A percentile compares a stretch with the other conserved stretches of the same genome.
phyloP scores from a whole-genome alignment of 2,113 vertebrate species.

The Oryzias woworae region DNA sequence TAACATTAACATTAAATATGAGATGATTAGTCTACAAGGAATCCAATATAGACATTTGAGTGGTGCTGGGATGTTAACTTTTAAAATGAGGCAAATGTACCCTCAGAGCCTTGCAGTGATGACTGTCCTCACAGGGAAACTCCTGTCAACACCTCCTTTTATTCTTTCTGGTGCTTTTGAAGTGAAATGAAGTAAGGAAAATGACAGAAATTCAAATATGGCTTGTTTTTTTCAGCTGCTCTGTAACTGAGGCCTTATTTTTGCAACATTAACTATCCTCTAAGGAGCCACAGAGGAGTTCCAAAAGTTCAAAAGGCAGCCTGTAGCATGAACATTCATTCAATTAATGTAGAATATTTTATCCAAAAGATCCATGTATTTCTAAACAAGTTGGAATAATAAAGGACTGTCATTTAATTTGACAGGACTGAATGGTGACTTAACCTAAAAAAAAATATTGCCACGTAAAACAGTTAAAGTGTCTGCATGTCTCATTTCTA shows the following conservation, averaged over 20 bases:
- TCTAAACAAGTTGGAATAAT: too few species aligned
- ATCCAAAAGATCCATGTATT: neutral
- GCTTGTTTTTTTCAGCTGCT: neutral
- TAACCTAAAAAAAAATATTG: neutral
- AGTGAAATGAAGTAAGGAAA: neutral
- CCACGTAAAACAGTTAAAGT: neutral
- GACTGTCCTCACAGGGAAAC: slow-evolving; percentile 39
- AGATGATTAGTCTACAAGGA: slow-evolving; percentile 44
- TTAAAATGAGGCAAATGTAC: slow-evolving; percentile 21
- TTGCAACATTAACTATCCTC: neutral
- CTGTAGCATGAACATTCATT: too few species aligned
- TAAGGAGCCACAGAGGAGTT: too few species aligned
- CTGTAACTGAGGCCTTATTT: neutral
- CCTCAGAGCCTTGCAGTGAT: slow-evolving; percentile 20
- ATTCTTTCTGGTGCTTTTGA: slow-evolving; percentile 15
- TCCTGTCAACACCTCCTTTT: slow-evolving; percentile 27
- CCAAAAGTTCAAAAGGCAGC: too few species aligned
- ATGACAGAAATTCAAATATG: neutral
- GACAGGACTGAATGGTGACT: neutral
- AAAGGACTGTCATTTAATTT: too few species aligned
- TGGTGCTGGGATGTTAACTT: slow-evolving; percentile 39
- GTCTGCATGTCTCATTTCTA: neutral
- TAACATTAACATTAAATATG: slow-evolving; percentile 50
- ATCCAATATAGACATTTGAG: slow-evolving; percentile 50
- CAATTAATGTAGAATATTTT: neutral